A percentile compares a stretch with the other conserved stretches of the same genome.
Evolutionary conservation across 2,113 vertebrate genomes (phyloP).

Genomic region (Ptilorrhoa leucosticta): DNA sequence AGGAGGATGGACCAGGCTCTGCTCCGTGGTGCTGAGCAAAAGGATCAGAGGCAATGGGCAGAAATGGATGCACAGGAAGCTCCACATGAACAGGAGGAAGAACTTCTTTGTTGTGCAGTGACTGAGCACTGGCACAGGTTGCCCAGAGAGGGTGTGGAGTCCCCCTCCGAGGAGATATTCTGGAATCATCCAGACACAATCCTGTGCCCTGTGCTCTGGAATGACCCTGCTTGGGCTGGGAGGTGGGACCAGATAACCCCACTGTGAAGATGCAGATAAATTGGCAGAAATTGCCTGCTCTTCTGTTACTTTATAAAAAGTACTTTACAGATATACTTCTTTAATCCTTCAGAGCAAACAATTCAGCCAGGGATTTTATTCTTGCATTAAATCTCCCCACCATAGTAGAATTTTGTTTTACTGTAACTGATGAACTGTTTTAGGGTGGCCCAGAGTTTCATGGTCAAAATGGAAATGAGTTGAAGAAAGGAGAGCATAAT

Average conservation of each 20-base stretch:
- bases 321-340: neutral
- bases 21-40: neutral
- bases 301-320: neutral
- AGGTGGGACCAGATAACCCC: neutral
- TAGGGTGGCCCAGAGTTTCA: neutral
- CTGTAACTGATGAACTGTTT: neutral
- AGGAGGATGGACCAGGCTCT: neutral
- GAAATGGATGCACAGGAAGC: neutral
- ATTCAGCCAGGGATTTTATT: neutral
- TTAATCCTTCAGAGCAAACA: neutral
- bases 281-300: neutral
- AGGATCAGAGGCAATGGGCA: accelerated
- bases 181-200: neutral
- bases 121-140: neutral
- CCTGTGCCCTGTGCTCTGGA: neutral
- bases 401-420: neutral
- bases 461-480: conserved; percentile 47
- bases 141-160: neutral
- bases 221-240: neutral
- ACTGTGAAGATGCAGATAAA: neutral
- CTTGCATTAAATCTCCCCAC: neutral
- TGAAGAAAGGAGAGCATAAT: conserved; percentile 8
- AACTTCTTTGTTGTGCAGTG: neutral
- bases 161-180: neutral
- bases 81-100: neutral